Evolutionary conservation across 2,888 invertebrate genomes (phyloP).

Genomic region (Macrosiphum euphorbiae): DNA sequence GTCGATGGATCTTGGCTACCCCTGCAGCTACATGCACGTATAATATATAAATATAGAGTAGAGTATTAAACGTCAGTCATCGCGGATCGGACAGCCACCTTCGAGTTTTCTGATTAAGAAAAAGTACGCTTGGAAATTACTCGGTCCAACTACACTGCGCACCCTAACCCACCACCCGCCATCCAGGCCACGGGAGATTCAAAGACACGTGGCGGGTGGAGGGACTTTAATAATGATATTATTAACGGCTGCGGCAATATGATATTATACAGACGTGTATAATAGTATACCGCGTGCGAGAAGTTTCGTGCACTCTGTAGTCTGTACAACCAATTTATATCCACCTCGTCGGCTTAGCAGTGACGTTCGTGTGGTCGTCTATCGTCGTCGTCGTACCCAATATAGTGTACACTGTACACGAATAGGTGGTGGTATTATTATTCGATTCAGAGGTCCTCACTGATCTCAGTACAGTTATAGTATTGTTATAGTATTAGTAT

Average conservation of each 20-base stretch:
- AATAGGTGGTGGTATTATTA: not conserved
- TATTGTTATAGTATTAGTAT: not conserved
- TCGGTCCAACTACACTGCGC: not conserved
- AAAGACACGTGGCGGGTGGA: not conserved
- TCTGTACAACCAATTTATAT: not conserved
- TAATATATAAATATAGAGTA: not conserved
- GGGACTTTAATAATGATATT: not conserved
- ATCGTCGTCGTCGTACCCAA: not conserved
- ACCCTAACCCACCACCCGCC: not conserved
- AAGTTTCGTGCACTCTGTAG: not conserved
- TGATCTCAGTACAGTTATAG: not conserved
- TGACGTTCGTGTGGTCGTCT: not conserved
- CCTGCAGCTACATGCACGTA: not conserved
- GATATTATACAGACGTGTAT: not conserved
- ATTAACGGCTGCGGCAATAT: not conserved
- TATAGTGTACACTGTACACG: not conserved
- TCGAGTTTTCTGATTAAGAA: slow-evolving; percentile 43
- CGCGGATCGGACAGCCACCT: slow-evolving; percentile 11
- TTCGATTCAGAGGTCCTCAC: not conserved
- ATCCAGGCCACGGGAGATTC: not conserved
- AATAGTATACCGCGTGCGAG: not conserved
- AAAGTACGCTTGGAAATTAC: not conserved
- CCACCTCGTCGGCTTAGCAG: not conserved
- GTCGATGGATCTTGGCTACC: not conserved
- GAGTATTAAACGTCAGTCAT: slow-evolving; percentile 60